phyloP scores from a whole-genome alignment of 2,113 vertebrate genomes.

The Morone chrysops region DNA sequence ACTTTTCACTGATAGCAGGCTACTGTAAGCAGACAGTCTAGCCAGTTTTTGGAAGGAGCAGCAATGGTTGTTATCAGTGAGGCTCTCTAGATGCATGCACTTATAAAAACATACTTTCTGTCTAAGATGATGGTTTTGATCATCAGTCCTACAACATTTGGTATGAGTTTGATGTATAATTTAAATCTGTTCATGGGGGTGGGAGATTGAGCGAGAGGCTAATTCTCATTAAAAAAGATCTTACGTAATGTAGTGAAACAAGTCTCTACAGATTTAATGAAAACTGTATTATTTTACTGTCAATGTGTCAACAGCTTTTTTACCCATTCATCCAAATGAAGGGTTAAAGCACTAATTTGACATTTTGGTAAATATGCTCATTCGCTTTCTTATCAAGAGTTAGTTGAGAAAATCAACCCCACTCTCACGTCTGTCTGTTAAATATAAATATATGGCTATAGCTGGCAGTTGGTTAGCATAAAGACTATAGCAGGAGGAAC shows the following conservation, averaged over 20 bases:
- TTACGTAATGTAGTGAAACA: background rate
- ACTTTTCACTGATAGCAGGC: conserved; percentile 29
- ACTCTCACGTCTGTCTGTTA: too few relatives aligned
- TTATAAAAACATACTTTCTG: background rate
- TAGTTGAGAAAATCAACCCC: background rate
- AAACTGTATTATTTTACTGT: too few relatives aligned
- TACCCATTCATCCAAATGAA: background rate
- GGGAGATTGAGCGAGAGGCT: background rate
- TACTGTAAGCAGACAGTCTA: background rate
- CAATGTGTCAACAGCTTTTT: background rate
- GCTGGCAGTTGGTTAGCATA: background rate
- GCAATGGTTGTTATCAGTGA: too few relatives aligned
- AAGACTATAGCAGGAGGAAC: background rate
- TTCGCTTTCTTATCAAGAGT: too few relatives aligned
- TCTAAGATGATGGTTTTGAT: background rate
- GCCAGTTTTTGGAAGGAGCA: background rate
- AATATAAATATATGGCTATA: too few relatives aligned
- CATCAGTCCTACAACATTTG: background rate
- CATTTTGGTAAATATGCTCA: background rate
- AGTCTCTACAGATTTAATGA: background rate
- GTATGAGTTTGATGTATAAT: background rate
- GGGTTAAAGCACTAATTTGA: background rate
- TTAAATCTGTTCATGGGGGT: background rate
- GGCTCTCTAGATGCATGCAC: too few relatives aligned
- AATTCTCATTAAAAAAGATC: background rate